Base-by-base conservation (phyloP, 2,797 vertebrate genomes). In the Pangasius macronema region DNA sequence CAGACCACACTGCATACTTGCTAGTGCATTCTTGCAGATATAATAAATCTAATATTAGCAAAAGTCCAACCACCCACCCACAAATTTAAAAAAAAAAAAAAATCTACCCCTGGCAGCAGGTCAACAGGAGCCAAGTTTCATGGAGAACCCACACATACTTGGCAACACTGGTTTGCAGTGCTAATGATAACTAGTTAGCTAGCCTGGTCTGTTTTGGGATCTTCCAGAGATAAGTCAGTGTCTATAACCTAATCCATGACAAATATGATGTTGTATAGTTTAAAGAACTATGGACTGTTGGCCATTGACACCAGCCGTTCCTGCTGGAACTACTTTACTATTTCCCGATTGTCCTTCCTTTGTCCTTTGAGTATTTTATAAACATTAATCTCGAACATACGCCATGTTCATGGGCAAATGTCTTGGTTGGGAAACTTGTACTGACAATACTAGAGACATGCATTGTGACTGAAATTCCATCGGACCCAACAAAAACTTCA, bases 61-160 rank as follows among this genome's bases (percentile, higher is more conserved):
- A 82, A 63, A 63, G 59, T 63, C 39, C 13, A 82, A 82, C 80
- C 63, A 83, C 18, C 82, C 65, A 83, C 61, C 39, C 3, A 82
- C 59, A 65, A 65, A 79, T 39, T n/a, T n/a, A n/a, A n/a, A n/a
- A n/a, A 76, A 76, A 30, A 77, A 82, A 61, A 18, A 18, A 76
- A 76, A 33, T 63, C 24, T 22, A 33, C 49, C 13, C 42, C 36
- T 68, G n/a, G 20, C 63, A 36, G 46, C 61, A 53, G n/a, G 46
- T 83, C 65, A 68, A 46, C 24, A 82, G 39, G 16, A 16, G 55
- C 14, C 2, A 16, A 51, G 81, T 53, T 83, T 49, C 20, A 24
- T 14, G n/a, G 82, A 83, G 46, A 83, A 53, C 82, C 82, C 82
- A 83, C 46, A 83, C 63, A 33, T 53, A 83, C 82, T 68, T 67